A percentile compares a stretch with the other conserved stretches of the same genome.
Conservation (phyloP, 2,888 invertebrate genomes). For the Bursaphelenchus okinawaensis region DNA sequence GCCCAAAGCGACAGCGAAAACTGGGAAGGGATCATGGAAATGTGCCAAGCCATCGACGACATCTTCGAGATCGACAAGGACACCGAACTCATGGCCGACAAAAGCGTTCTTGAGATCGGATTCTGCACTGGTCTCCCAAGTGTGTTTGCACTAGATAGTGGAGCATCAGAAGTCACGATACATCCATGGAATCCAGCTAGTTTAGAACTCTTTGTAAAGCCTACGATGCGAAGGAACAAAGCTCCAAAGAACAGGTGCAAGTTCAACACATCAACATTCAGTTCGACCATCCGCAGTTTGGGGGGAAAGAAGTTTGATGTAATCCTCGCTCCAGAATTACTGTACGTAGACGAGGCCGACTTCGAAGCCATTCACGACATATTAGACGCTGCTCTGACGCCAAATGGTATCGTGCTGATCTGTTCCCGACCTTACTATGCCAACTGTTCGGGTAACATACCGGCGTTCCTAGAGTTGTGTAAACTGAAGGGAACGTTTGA, state of each 20-base stretch:
- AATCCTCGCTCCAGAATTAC: constrained; percentile 48
- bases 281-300: constrained; percentile 13
- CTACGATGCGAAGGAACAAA: constrained; percentile 45
- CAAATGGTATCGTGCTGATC: constrained; percentile 48
- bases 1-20: constrained; percentile 31
- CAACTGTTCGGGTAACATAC: constrained; percentile 39
- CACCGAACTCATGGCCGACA: constrained; percentile 44
- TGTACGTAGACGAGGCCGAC: constrained; percentile 36
- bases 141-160: constrained; percentile 44
- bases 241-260: constrained; percentile 41
- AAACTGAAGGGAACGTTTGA: constrained; percentile 41
- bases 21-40: constrained; percentile 48
- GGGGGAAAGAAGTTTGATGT: constrained; percentile 36
- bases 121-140: constrained; percentile 51
- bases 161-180: constrained; percentile 42
- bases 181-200: constrained; percentile 18
- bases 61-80: constrained; percentile 47
- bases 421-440: constrained; percentile 43
- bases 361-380: constrained; percentile 44
- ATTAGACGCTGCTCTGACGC: constrained; percentile 35
- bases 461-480: constrained; percentile 38
- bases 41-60: constrained; percentile 46
- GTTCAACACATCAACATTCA: constrained; percentile 33
- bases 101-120: constrained; percentile 49
- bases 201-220: constrained; percentile 29